phyloP scores from a whole-genome alignment of 1,140 invertebrate species.

The Polyergus mexicanus region DNA sequence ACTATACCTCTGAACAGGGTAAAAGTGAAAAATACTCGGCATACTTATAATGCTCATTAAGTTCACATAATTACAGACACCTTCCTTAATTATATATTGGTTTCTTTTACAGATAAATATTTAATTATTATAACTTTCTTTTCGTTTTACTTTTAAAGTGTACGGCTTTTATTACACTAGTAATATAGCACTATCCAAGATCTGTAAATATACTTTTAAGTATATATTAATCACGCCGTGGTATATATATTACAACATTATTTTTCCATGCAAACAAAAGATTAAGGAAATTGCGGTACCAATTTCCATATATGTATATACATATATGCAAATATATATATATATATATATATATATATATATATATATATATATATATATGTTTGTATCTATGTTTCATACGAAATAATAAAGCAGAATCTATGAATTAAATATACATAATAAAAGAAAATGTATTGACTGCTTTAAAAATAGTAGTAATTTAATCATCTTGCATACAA shows the following conservation, averaged over 20 bases:
- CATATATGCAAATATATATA: conserved; percentile 7
- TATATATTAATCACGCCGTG: neutral
- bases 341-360: conserved; percentile 25
- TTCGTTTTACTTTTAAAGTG: conserved; percentile 27
- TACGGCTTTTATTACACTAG: conserved; percentile 8
- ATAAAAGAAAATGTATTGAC: conserved; percentile 46
- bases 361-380: conserved; percentile 2
- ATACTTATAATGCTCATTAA: conserved; percentile 32
- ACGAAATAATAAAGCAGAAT: conserved; percentile 43
- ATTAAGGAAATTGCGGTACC: conserved; percentile 9
- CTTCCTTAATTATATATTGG: conserved; percentile 3
- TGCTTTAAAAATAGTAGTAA: conserved; percentile 43
- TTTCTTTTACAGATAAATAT: conserved; percentile 19
- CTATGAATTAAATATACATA: conserved; percentile 41
- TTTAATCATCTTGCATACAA: conserved; percentile 34
- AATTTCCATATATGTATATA: neutral
- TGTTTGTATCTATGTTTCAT: neutral
- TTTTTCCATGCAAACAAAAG: conserved; percentile 28
- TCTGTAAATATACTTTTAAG: conserved; percentile 54
- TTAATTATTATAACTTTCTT: neutral
- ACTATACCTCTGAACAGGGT: conserved; percentile 56
- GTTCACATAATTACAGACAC: conserved; percentile 11
- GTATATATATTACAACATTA: conserved; percentile 22
- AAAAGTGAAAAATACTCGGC: conserved; percentile 51
- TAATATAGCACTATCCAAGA: neutral